These are phyloP conservation scores for Sebastes baramenuke DNA, from an alignment of 2,797 vertebrate species.

Conservation along the genomic window DNA sequence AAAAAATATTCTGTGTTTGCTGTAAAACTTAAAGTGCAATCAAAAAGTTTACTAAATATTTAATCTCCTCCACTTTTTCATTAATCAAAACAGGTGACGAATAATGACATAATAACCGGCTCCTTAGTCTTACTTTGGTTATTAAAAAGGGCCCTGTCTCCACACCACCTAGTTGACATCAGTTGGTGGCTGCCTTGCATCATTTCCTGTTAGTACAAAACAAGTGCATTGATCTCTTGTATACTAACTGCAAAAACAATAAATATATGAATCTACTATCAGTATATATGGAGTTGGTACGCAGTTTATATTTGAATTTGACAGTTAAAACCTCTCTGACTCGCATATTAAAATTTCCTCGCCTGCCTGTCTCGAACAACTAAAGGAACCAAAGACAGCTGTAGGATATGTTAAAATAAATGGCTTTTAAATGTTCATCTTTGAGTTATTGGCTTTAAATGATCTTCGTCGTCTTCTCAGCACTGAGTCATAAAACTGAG, in stretches of 20 bases:
- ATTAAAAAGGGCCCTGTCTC: background rate
- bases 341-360: background rate
- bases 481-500: slow-evolving; percentile 43
- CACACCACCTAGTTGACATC: no score
- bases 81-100: background rate
- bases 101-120: background rate
- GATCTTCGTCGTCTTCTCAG: slow-evolving; percentile 13
- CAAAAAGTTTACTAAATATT: background rate
- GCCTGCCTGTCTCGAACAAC: background rate
- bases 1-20: fast-evolving
- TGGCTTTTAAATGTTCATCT: slow-evolving; percentile 39
- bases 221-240: background rate
- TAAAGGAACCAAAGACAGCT: slow-evolving; percentile 15
- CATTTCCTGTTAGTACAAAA: background rate
- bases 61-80: background rate
- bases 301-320: background rate
- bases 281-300: background rate
- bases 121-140: background rate
- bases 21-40: background rate
- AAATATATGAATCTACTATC: background rate
- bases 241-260: background rate
- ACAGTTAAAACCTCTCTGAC: slow-evolving; percentile 13
- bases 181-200: background rate
- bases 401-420: slow-evolving; percentile 37
- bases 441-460: slow-evolving; percentile 53